phyloP scores from a whole-genome alignment of 1,140 invertebrate species.

The Euwallacea similis region DNA sequence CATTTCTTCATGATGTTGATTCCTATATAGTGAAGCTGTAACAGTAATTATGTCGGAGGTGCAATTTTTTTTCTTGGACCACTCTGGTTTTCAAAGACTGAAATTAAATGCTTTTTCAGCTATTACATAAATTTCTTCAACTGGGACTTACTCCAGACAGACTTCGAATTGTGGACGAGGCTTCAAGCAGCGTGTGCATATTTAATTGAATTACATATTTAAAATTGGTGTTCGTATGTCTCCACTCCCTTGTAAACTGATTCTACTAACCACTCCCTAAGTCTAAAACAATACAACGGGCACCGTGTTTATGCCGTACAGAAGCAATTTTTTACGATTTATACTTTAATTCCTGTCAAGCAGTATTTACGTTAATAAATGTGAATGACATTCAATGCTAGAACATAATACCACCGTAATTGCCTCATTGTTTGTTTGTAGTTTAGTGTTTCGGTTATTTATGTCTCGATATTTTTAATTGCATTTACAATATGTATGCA shows the following conservation, averaged over 20 bases:
- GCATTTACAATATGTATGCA: not conserved
- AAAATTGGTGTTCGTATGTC: conserved; percentile 5
- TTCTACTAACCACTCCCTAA: conserved; percentile 10
- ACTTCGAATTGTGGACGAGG: too few species aligned
- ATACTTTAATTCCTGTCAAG: conserved; percentile 10
- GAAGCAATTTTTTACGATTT: conserved; percentile 20
- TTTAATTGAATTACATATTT: conserved; percentile 8
- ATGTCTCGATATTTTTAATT: not conserved
- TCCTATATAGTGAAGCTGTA: too few species aligned
- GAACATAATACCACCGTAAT: conserved; percentile 7
- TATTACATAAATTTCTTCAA: too few species aligned
- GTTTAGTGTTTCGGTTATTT: conserved; percentile 10
- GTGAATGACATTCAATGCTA: conserved; percentile 14
- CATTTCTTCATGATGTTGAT: too few species aligned
- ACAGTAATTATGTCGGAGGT: too few species aligned
- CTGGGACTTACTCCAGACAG: too few species aligned
- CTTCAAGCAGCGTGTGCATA: too few species aligned
- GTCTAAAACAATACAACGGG: conserved; percentile 10
- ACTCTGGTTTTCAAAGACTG: too few species aligned
- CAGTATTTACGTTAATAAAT: conserved; percentile 1
- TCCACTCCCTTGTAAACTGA: conserved; percentile 18
- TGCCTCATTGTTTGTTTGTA: not conserved
- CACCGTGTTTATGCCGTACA: not conserved
- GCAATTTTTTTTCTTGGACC: too few species aligned
- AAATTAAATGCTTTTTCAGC: too few species aligned